Percentiles rank a stretch among this genome's conserved stretches.
phyloP scores from a whole-genome alignment of 30 jellyfish, hydroid and myxozoan genomes.

The Mastigias papua region DNA sequence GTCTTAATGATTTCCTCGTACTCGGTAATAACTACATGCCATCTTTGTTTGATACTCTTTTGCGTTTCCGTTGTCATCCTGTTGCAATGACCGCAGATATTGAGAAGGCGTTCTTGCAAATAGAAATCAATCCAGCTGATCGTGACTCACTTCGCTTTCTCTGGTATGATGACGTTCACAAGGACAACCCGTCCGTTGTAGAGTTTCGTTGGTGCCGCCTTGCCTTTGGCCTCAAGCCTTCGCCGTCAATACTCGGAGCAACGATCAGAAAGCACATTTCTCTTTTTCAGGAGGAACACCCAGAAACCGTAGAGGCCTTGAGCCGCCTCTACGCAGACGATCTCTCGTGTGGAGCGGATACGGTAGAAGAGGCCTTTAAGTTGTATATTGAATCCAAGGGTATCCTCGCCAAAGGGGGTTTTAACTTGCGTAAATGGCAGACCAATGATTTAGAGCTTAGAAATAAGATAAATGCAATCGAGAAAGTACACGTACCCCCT shows the following conservation, averaged over 20 bases:
- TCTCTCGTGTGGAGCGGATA: background rate
- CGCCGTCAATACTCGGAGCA: conserved; percentile 50
- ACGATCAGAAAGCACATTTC: conserved; percentile 39
- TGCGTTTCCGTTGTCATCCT: conserved; percentile 29
- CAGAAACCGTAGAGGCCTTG: background rate
- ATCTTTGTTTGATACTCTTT: conserved; percentile 18
- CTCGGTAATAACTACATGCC: conserved; percentile 24
- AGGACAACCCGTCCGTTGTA: conserved; percentile 16
- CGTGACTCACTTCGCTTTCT: conserved; percentile 29
- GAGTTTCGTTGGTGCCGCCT: conserved; percentile 25
- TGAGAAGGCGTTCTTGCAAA: conserved; percentile 54
- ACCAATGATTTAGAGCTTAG: conserved; percentile 27
- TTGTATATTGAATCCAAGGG: background rate
- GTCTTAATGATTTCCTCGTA: conserved; percentile 42
- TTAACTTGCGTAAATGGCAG: conserved; percentile 30
- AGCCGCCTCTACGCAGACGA: conserved; percentile 41
- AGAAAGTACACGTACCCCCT: no score
- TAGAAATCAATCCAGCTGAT: conserved; percentile 20
- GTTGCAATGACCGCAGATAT: conserved; percentile 44
- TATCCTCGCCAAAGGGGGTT: conserved; percentile 30
- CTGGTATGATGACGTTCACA: conserved; percentile 37
- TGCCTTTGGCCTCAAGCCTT: conserved; percentile 24
- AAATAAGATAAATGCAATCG: conserved; percentile 16
- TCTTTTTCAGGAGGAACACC: conserved; percentile 20
- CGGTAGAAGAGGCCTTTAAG: conserved; percentile 19